These are phyloP conservation scores for Melitaea cinxia DNA, from an alignment of 1,140 invertebrate genomes.

Conservation along the genomic window DNA sequence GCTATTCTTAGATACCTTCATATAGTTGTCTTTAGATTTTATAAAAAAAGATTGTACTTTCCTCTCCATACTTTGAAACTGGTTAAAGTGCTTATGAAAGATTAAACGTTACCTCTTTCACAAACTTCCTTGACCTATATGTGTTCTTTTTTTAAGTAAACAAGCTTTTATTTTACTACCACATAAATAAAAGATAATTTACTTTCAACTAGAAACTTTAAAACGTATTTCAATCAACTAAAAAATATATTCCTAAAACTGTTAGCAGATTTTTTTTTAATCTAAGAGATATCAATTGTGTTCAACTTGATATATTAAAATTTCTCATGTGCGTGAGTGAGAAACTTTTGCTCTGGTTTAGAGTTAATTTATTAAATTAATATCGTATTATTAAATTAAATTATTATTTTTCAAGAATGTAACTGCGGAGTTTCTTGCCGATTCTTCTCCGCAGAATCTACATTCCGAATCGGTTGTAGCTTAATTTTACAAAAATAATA, in stretches of 20 bases:
- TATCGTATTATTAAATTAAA: no score
- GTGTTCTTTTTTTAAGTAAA: constrained; percentile 18
- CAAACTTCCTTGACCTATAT: constrained; percentile 18
- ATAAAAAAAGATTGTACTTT: constrained; percentile 7
- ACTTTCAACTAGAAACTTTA: not conserved
- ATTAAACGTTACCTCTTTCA: constrained; percentile 19
- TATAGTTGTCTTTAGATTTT: not conserved
- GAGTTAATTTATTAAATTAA: no score
- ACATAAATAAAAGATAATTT: constrained; percentile 6
- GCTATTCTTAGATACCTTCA: not conserved
- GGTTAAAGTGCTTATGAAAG: constrained; percentile 16
- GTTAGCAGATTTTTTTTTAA: no score
- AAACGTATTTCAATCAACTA: not conserved
- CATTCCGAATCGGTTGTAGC: no score
- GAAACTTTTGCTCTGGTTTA: no score
- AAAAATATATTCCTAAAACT: not conserved
- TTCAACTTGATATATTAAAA: no score
- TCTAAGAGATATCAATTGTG: no score
- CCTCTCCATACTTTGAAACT: constrained; percentile 18
- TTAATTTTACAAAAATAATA: no score
- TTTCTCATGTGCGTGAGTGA: no score
- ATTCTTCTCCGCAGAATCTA: no score
- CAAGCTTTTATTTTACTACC: constrained; percentile 11
- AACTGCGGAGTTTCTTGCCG: no score
- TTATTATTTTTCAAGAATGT: no score